Base-by-base conservation (phyloP, 53 echinoderm and acorn worm species). In the Paracentrotus lividus region DNA sequence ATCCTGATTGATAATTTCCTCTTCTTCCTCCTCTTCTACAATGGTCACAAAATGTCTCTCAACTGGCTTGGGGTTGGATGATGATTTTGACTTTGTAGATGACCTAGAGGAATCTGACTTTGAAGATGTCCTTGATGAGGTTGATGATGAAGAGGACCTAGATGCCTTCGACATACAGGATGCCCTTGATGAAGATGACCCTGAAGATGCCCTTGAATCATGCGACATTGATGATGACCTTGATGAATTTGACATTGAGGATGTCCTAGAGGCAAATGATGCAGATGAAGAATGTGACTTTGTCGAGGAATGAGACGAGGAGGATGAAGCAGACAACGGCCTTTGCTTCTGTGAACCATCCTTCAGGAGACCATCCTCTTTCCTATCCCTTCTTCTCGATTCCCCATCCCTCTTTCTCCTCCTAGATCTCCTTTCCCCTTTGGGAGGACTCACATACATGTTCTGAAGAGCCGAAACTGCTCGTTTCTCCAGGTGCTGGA, bases 401-500 rank as follows among this genome's bases (percentile, higher is more conserved):
- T 89, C 78, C 24, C 58, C 43, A 56, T 78, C 58, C 61, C 24
- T 77, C 21, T 29, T 56, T 38, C 44, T 92, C 81, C 92, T 77
- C 32, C 58, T 33, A 26, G 92, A 78, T 42, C 44, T 55, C 24
- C 92, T 36, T 42, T 78, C 92, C 24, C 45, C 57, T 42, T 92
- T 92, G 5, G 43, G 54, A 0, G 77, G 92, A 56, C 40, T 92
- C 23, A 92, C 54, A 42, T 78, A 92, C 81, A 92, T 54, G 40
- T 93, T 76, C 51, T 93, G 51, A 15, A 95, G 68, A 0, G 92
- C 60, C 38, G 96, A 93, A 38, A 97, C 91, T 43, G 96, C 96
- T 27, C 93, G 94, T 24, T 94, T 88, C 72, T 97, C 97, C 7
- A 96, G 87, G 55, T 88, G 93, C 54, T 98, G 97, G 4, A 90